phyloP scores from a whole-genome alignment of 2,113 vertebrate genomes.

The Lethenteron camtschaticum region DNA sequence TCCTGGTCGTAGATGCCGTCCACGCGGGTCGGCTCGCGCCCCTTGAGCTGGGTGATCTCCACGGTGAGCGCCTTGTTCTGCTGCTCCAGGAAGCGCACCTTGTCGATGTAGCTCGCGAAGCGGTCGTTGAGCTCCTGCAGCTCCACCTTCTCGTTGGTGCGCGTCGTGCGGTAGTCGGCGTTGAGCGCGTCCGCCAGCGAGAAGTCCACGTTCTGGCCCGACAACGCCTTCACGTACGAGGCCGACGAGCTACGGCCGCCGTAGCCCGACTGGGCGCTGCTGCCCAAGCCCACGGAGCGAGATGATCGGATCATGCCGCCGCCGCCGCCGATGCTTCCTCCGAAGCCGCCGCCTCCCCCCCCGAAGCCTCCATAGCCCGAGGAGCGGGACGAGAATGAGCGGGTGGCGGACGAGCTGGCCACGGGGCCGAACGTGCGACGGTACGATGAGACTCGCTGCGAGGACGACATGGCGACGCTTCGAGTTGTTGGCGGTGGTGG shows the following conservation, averaged over 20 bases:
- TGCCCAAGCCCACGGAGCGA: too few relatives aligned
- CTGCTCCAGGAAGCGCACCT: constrained; percentile 71
- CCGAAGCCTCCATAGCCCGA: constrained; percentile 27
- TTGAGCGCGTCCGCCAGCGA: constrained; percentile 51
- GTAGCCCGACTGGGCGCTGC: too few relatives aligned
- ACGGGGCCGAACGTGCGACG: constrained; percentile 39
- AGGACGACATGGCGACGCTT: not conserved
- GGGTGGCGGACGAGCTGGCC: constrained; percentile 7
- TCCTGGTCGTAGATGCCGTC: constrained; percentile 58
- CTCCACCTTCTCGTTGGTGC: constrained; percentile 66
- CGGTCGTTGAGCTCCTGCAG: constrained; percentile 79
- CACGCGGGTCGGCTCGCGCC: constrained; percentile 43
- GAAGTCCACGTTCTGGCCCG: constrained; percentile 54
- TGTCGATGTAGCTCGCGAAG: constrained; percentile 78
- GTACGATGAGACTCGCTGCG: constrained; percentile 23
- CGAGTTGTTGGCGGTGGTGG: too few relatives aligned
- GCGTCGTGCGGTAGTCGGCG: constrained; percentile 61
- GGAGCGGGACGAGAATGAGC: constrained; percentile 27
- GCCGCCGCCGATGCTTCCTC: constrained; percentile 20
- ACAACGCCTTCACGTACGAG: constrained; percentile 18
- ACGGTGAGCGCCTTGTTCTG: constrained; percentile 49
- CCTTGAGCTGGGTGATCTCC: constrained; percentile 52
- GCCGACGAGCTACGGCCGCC: constrained; percentile 20
- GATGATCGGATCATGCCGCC: too few relatives aligned
- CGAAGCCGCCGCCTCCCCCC: too few relatives aligned